These are phyloP conservation scores for Melanophora roralis DNA, from an alignment of 2,888 invertebrate species.

Conservation along the genomic window DNA sequence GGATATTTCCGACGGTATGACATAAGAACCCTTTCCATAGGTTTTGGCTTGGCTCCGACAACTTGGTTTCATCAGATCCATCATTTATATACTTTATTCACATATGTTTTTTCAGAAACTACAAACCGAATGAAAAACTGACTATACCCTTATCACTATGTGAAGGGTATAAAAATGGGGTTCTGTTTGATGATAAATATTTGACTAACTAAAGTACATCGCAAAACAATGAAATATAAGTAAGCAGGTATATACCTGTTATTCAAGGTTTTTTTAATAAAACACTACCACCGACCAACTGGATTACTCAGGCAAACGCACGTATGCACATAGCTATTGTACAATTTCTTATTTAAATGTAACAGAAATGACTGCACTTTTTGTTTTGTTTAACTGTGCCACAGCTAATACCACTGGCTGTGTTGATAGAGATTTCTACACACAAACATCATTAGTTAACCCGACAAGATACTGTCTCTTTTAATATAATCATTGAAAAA, in stretches of 20 bases:
- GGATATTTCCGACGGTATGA: too few relatives aligned
- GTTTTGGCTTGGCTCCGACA: too few relatives aligned
- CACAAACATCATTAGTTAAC: neutral
- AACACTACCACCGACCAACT: neutral
- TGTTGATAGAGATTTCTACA: neutral
- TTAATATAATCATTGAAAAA: slow-evolving; percentile 2
- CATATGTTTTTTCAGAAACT: too few relatives aligned
- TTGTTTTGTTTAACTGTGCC: neutral
- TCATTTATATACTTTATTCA: too few relatives aligned
- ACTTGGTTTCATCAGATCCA: too few relatives aligned
- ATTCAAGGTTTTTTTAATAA: slow-evolving; percentile 42
- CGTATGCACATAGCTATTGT: neutral
- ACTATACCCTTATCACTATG: too few relatives aligned
- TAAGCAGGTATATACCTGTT: slow-evolving; percentile 39
- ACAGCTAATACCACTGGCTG: neutral
- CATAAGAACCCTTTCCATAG: too few relatives aligned
- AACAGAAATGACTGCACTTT: too few relatives aligned
- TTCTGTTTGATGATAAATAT: slow-evolving; percentile 34
- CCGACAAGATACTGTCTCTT: neutral
- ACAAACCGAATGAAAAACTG: too few relatives aligned
- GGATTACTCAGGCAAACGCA: slow-evolving; percentile 1
- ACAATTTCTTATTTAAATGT: too few relatives aligned
- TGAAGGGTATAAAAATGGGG: too few relatives aligned
- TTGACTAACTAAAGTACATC: slow-evolving; percentile 21
- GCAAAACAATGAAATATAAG: neutral